phyloP scores from a whole-genome alignment of 2,797 vertebrate genomes.

The Bradypodion ventrale region DNA sequence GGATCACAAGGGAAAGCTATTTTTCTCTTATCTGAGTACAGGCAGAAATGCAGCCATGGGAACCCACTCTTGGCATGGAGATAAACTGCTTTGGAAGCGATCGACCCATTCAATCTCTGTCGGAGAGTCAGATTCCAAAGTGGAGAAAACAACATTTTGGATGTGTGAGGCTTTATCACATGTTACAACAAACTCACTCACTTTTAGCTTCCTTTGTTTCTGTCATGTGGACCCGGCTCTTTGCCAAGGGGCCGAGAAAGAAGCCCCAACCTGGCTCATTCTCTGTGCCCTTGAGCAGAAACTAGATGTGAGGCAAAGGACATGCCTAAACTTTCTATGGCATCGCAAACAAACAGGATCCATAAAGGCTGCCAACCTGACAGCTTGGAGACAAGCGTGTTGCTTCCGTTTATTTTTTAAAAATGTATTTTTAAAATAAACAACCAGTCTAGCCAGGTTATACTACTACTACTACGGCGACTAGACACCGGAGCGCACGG shows the following conservation, averaged over 20 bases:
- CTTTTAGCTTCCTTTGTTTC: background rate
- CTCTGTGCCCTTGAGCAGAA: background rate
- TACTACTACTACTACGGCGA: too few species aligned
- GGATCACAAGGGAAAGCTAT: background rate
- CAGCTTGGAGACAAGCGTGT: too few species aligned
- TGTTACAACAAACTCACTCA: background rate
- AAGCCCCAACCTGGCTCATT: too few species aligned
- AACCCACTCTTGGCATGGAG: background rate
- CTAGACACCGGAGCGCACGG: too few species aligned
- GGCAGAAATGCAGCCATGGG: background rate
- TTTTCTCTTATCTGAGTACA: constrained; percentile 10
- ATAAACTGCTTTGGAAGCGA: background rate
- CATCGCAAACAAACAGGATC: background rate
- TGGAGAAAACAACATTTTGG: background rate
- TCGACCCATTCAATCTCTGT: constrained; percentile 23
- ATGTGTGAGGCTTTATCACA: too few species aligned
- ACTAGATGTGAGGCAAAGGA: background rate
- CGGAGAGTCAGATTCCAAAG: background rate
- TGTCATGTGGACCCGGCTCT: background rate
- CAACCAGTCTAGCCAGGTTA: too few species aligned
- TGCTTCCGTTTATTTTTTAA: too few species aligned
- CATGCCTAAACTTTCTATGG: background rate
- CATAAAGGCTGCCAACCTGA: too few species aligned
- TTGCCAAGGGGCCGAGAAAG: background rate
- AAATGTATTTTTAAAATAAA: too few species aligned